Conservation (phyloP, 2,113 vertebrate genomes). For the Cyanocitta stelleri region DNA sequence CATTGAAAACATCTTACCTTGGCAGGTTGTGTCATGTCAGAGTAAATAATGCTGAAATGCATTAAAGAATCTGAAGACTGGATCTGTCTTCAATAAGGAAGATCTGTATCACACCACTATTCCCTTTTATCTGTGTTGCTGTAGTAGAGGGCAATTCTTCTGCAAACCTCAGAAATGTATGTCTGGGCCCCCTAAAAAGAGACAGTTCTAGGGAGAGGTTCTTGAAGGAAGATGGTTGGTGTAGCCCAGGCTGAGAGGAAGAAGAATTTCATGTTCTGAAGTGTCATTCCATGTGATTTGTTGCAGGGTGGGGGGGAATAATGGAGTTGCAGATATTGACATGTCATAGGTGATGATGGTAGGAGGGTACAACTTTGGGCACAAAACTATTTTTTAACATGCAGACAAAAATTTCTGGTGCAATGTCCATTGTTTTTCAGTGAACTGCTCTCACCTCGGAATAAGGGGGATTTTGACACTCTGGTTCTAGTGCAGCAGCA, state of each 20-base stretch:
- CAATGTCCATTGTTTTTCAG: neutral
- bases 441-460: neutral
- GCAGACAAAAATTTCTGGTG: neutral
- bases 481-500: neutral
- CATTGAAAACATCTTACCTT: constrained; percentile 2
- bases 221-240: neutral
- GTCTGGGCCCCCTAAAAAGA: neutral
- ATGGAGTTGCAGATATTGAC: neutral
- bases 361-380: neutral
- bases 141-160: neutral
- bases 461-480: neutral
- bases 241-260: neutral
- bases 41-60: constrained; percentile 1
- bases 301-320: fast-evolving
- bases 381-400: neutral
- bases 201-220: neutral
- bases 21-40: constrained; percentile 21
- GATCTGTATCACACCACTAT: neutral
- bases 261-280: neutral
- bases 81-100: neutral
- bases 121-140: neutral
- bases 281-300: neutral
- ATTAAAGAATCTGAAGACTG: constrained; percentile 1
- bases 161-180: neutral
- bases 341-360: fast-evolving